A percentile compares a stretch with the other conserved stretches of the same genome.
These are phyloP conservation scores for Platyscapa corneri DNA, from an alignment of 1,140 invertebrate genomes.

Conservation along the genomic window DNA sequence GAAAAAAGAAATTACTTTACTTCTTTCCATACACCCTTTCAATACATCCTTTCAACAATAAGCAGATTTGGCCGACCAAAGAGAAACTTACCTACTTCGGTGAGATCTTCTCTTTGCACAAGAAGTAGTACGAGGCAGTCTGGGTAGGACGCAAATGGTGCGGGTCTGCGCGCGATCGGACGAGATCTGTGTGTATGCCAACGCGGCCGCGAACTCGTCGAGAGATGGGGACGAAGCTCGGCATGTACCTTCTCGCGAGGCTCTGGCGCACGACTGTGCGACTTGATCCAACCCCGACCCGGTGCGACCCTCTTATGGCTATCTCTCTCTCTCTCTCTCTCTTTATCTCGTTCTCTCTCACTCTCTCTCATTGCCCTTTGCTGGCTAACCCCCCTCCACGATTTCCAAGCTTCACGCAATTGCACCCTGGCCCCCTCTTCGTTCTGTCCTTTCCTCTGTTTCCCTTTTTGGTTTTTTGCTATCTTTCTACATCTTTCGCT, in stretches of 20 bases:
- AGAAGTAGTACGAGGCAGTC: not conserved
- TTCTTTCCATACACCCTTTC: not conserved
- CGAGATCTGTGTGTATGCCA: not conserved
- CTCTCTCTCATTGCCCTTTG: not conserved
- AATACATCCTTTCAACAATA: not conserved
- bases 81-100: not conserved
- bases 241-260: constrained; percentile 19
- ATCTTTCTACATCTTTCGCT: not conserved
- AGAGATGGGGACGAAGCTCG: not conserved
- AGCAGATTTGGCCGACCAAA: not conserved
- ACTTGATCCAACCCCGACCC: constrained; percentile 24
- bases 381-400: not conserved
- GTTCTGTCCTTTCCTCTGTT: not conserved
- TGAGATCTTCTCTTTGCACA: not conserved
- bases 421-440: not conserved
- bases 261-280: constrained; percentile 48
- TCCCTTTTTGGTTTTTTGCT: not conserved
- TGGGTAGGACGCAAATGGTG: not conserved
- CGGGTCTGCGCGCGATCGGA: not conserved
- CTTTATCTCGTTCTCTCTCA: not conserved
- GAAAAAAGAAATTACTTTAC: not conserved
- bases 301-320: constrained; percentile 39
- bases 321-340: constrained; percentile 48
- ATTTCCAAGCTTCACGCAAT: not conserved
- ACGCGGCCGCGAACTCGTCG: not conserved